Percentiles rank a stretch among this genome's conserved stretches.
phyloP scores from a whole-genome alignment of 2,888 invertebrate species.

The Asteroscopus sphinx region DNA sequence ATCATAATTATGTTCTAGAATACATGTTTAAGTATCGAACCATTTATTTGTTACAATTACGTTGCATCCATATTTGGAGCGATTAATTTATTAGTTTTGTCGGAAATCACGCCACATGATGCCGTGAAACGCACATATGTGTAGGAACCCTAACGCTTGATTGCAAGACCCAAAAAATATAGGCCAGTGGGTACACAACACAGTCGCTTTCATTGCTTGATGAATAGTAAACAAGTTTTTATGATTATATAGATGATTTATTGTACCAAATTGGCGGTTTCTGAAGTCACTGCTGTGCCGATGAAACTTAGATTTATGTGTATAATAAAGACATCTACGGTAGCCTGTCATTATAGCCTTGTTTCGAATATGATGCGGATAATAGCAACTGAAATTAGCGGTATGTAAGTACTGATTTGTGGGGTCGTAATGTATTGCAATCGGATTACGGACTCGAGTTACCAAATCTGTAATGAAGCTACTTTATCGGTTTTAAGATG shows the following conservation, averaged over 20 bases:
- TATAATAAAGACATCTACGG: constrained; percentile 58
- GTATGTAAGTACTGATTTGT: constrained; percentile 46
- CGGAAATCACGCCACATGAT: constrained; percentile 7
- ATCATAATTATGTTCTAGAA: constrained; percentile 34
- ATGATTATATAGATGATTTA: constrained; percentile 71
- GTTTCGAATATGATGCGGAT: constrained; percentile 47
- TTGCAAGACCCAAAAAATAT: constrained; percentile 61
- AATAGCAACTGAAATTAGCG: constrained; percentile 48
- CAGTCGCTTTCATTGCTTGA: constrained; percentile 70
- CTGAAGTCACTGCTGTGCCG: constrained; percentile 48
- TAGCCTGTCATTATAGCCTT: constrained; percentile 54
- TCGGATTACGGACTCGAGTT: constrained; percentile 39
- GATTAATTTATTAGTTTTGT: not conserved
- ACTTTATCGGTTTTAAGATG: constrained; percentile 23
- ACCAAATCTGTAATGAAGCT: constrained; percentile 49
- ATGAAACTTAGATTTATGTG: constrained; percentile 55
- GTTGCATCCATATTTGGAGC: constrained; percentile 4
- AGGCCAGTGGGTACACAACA: constrained; percentile 71
- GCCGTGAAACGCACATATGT: constrained; percentile 11
- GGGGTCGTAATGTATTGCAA: constrained; percentile 41
- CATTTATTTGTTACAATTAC: constrained; percentile 14
- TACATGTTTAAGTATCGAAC: constrained; percentile 12
- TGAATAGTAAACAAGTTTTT: constrained; percentile 75
- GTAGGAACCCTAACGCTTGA: constrained; percentile 53
- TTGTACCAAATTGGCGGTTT: constrained; percentile 66